A percentile compares a stretch with the other conserved stretches of the same genome.
Evolutionary conservation across 2,888 invertebrate species (phyloP).

Genomic region (Oscheius sp.): DNA sequence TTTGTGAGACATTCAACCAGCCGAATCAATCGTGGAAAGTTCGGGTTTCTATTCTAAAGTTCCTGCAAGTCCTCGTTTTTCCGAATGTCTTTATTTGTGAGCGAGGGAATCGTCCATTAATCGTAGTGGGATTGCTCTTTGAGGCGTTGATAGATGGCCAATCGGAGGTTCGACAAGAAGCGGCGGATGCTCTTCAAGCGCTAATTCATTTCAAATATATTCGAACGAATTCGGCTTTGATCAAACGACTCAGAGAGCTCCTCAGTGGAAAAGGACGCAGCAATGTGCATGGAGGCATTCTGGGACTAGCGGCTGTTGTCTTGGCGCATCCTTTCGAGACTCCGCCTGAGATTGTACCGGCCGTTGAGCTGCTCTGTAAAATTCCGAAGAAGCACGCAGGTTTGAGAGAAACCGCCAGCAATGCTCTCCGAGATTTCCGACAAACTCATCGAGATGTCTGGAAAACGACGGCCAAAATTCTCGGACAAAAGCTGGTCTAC

Average conservation of each 20-base stretch:
- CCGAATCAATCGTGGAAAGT: too few species aligned
- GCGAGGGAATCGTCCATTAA: background rate
- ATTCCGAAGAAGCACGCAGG: slow-evolving; percentile 19
- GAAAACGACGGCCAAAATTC: slow-evolving; percentile 26
- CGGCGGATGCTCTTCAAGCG: slow-evolving; percentile 37
- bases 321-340: slow-evolving; percentile 46
- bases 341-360: slow-evolving; percentile 33
- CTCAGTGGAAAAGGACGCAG: background rate
- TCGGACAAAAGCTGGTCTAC: slow-evolving; percentile 39
- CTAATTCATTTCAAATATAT: slow-evolving; percentile 44
- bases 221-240: slow-evolving; percentile 19
- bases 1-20: slow-evolving; percentile 15
- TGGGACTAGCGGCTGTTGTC: slow-evolving; percentile 40
- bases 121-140: slow-evolving; percentile 30
- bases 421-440: slow-evolving; percentile 38
- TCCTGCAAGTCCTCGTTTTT: slow-evolving; percentile 42
- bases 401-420: slow-evolving; percentile 33
- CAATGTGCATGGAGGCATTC: slow-evolving; percentile 37
- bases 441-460: slow-evolving; percentile 45
- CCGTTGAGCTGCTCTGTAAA: slow-evolving; percentile 28
- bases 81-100: slow-evolving; percentile 45
- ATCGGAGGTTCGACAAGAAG: slow-evolving; percentile 42
- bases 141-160: slow-evolving; percentile 30
- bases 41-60: slow-evolving; percentile 35
- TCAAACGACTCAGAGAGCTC: background rate